A percentile compares a stretch with the other conserved stretches of the same genome.
These are phyloP conservation scores for Bombus superbus DNA, from an alignment of 1,140 invertebrate genomes.

Conservation along the genomic window DNA sequence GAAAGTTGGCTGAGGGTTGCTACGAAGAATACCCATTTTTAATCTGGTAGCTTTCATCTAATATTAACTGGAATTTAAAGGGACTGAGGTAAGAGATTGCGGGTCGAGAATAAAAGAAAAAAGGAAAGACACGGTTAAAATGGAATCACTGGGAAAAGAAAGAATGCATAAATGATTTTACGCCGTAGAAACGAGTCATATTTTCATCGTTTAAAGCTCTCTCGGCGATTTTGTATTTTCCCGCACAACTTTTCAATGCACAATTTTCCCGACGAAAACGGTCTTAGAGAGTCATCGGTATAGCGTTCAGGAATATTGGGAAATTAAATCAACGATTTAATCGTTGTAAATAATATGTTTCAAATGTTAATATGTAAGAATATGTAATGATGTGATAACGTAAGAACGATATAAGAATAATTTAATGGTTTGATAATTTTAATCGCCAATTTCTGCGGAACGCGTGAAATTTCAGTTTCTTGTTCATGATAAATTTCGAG, in stretches of 20 bases:
- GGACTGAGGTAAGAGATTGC: slow-evolving; percentile 67
- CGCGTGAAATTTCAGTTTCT: too few relatives aligned
- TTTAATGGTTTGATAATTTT: too few relatives aligned
- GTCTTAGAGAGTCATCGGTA: not conserved
- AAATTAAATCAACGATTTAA: too few relatives aligned
- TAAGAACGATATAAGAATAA: too few relatives aligned
- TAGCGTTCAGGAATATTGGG: too few relatives aligned
- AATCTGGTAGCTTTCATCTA: slow-evolving; percentile 74
- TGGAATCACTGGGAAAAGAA: slow-evolving; percentile 41
- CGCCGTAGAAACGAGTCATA: slow-evolving; percentile 30
- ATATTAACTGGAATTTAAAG: slow-evolving; percentile 70
- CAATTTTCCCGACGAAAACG: slow-evolving; percentile 12
- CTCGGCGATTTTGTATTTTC: not conserved
- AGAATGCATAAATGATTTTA: slow-evolving; percentile 45
- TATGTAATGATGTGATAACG: too few relatives aligned
- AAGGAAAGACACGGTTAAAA: slow-evolving; percentile 24
- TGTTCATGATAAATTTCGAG: too few relatives aligned
- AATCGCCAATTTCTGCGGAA: not conserved
- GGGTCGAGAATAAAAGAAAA: slow-evolving; percentile 23
- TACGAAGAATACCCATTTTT: slow-evolving; percentile 75
- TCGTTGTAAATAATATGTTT: too few relatives aligned
- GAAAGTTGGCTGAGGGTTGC: slow-evolving; percentile 47
- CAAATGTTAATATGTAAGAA: too few relatives aligned
- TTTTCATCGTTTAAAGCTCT: slow-evolving; percentile 32
- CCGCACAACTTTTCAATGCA: not conserved